Conservation (phyloP, 2,797 vertebrate species). For the Chaunax sp. region DNA sequence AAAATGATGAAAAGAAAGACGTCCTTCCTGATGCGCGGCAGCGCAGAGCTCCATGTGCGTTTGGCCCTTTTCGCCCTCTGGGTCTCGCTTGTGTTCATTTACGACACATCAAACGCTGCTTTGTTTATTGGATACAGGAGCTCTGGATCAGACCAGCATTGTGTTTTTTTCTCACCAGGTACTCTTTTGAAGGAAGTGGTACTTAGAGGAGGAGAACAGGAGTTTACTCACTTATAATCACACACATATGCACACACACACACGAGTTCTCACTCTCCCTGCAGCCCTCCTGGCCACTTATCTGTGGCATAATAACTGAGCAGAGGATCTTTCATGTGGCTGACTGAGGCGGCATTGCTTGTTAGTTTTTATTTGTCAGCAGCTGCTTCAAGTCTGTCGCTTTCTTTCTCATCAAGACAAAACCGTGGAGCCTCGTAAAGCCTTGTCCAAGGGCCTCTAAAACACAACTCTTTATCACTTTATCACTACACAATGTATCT, state of each 20-base stretch:
- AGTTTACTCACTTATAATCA: slow-evolving; percentile 46
- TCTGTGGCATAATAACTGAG: slow-evolving; percentile 57
- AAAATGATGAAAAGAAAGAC: slow-evolving; percentile 83
- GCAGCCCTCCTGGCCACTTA: slow-evolving; percentile 46
- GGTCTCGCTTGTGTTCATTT: slow-evolving; percentile 62
- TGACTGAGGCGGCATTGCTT: slow-evolving; percentile 56
- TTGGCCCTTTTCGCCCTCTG: slow-evolving; percentile 54
- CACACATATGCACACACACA: slow-evolving; percentile 46
- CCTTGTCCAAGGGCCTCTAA: slow-evolving; percentile 7
- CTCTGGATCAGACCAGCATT: slow-evolving; percentile 50
- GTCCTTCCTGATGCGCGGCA: slow-evolving; percentile 63
- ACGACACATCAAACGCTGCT: slow-evolving; percentile 73
- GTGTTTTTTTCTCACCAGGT: slow-evolving; percentile 59
- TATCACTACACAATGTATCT: background rate
- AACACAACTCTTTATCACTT: slow-evolving; percentile 15
- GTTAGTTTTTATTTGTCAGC: slow-evolving; percentile 73
- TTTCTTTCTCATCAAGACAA: slow-evolving; percentile 46
- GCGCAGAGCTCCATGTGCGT: slow-evolving; percentile 52
- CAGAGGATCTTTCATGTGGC: slow-evolving; percentile 61
- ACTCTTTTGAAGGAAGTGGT: slow-evolving; percentile 41
- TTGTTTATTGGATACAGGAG: slow-evolving; percentile 72
- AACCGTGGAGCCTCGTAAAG: slow-evolving; percentile 32
- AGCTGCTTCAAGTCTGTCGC: slow-evolving; percentile 45
- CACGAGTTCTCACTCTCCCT: slow-evolving; percentile 30
- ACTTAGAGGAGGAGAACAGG: slow-evolving; percentile 22